These are phyloP conservation scores for Lasioglossum morio DNA, from an alignment of 2,888 invertebrate genomes.

Conservation along the genomic window DNA sequence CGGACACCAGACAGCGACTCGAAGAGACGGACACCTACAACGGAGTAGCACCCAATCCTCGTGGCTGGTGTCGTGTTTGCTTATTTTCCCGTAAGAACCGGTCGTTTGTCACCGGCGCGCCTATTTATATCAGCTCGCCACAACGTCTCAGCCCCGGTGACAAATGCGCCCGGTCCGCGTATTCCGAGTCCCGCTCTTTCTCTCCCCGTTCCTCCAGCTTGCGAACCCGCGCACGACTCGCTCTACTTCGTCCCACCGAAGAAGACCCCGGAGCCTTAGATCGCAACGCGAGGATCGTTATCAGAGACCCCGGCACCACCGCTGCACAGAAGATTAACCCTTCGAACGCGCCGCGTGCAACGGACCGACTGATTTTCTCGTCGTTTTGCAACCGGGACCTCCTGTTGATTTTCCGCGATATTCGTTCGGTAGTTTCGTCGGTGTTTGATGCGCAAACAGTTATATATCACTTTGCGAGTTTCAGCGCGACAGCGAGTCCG, in stretches of 20 bases:
- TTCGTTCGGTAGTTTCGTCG: not conserved
- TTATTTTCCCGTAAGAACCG: constrained; percentile 80
- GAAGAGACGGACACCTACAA: constrained; percentile 58
- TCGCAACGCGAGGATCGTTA: constrained; percentile 29
- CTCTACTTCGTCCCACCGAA: constrained; percentile 16
- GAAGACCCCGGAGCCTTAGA: constrained; percentile 9
- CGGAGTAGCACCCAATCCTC: constrained; percentile 43
- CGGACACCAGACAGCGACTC: constrained; percentile 41
- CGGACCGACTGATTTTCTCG: not conserved
- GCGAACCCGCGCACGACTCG: not conserved
- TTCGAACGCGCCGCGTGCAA: not conserved
- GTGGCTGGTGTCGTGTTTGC: constrained; percentile 70
- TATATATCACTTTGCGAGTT: not conserved
- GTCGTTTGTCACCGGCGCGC: constrained; percentile 80
- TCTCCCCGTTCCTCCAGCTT: not conserved
- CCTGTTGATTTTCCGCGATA: not conserved
- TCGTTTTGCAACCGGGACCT: not conserved
- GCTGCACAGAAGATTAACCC: constrained; percentile 35
- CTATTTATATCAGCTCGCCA: constrained; percentile 80
- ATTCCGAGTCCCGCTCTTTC: constrained; percentile 64
- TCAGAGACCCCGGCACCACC: not conserved
- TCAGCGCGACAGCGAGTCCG: not conserved
- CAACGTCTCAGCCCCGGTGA: constrained; percentile 73
- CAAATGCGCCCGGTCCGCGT: constrained; percentile 77
- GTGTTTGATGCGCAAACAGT: not conserved